Conservation (phyloP, 2,888 invertebrate species). For the Drosophila aldrichi region DNA sequence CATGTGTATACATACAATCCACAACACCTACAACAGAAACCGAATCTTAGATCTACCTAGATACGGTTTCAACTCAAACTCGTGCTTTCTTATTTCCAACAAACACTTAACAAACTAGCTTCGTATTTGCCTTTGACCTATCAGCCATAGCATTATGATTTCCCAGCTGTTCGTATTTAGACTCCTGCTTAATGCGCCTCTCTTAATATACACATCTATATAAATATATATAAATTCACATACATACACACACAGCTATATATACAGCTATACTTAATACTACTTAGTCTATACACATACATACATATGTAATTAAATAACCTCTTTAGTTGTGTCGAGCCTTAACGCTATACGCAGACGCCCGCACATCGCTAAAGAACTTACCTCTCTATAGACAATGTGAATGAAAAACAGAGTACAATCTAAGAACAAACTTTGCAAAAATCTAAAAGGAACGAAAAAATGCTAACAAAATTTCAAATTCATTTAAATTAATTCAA, state of each 20-base stretch:
- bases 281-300: constrained; percentile 8
- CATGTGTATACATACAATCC: constrained; percentile 30
- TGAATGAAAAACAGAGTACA: constrained; percentile 79
- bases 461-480: constrained; percentile 78
- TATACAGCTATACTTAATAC: background rate
- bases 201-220: constrained; percentile 12
- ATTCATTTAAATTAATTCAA: constrained; percentile 79
- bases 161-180: constrained; percentile 61
- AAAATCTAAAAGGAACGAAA: constrained; percentile 43
- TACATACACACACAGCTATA: constrained; percentile 19
- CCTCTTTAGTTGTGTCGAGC: constrained; percentile 61
- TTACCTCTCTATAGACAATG: constrained; percentile 69
- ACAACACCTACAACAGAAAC: constrained; percentile 21
- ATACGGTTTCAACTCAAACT: constrained; percentile 24
- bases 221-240: constrained; percentile 9
- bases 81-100: constrained; percentile 66
- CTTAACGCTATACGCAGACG: constrained; percentile 56
- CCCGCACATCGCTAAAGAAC: constrained; percentile 55
- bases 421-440: constrained; percentile 60
- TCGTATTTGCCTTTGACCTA: constrained; percentile 71
- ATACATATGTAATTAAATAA: constrained; percentile 27
- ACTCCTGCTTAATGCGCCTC: constrained; percentile 42
- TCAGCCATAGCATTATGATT: constrained; percentile 65
- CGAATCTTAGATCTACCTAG: constrained; percentile 18
- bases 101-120: constrained; percentile 55